Conservation (phyloP, 2,797 vertebrate species). For the Chelonia mydas region DNA sequence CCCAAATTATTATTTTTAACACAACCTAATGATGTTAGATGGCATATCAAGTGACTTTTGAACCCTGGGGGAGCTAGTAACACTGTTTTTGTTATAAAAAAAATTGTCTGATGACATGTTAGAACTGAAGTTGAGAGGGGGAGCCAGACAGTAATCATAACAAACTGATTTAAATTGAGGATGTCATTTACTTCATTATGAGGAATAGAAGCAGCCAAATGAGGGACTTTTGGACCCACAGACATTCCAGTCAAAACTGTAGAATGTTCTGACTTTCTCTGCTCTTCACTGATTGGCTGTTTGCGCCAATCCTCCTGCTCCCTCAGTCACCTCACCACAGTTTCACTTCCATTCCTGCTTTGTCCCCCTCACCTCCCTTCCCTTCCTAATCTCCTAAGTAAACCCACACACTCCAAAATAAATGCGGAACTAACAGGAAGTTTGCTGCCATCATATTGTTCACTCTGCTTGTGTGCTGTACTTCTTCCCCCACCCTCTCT, state of each 20-base stretch:
- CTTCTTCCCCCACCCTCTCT: neutral
- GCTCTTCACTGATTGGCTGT: no score
- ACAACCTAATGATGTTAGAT: neutral
- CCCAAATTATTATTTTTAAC: neutral
- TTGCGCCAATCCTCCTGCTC: no score
- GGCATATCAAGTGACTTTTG: constrained; percentile 4
- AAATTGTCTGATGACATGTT: neutral
- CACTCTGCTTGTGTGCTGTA: neutral
- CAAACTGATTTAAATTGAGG: neutral
- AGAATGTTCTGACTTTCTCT: no score
- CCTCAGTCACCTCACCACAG: no score
- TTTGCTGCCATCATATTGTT: neutral
- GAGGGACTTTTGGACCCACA: no score
- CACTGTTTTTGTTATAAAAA: neutral
- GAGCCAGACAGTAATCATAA: neutral
- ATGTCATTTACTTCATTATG: neutral
- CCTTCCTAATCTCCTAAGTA: no score
- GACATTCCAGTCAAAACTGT: no score
- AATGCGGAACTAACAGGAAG: neutral
- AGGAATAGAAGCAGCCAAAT: no score
- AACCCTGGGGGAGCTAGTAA: neutral
- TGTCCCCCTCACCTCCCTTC: no score
- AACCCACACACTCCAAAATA: no score
- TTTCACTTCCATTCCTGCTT: no score
- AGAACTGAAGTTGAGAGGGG: neutral